Evolutionary conservation across 2,797 vertebrate genomes (phyloP).

Genomic region (Hydrophis major): DNA sequence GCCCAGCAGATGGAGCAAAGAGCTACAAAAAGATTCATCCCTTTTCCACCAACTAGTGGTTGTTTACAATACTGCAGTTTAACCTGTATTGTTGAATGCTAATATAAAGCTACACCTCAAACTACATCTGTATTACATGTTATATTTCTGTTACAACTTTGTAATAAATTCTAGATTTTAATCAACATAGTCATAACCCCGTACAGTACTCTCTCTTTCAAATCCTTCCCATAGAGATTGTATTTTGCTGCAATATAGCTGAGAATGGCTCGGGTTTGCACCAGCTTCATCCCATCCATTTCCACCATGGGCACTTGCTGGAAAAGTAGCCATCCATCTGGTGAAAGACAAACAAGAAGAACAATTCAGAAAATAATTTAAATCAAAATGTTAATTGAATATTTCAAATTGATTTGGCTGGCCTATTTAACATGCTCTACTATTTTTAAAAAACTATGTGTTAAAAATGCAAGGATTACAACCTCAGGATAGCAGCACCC

Average conservation of each 20-base stretch:
- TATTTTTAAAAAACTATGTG: not conserved
- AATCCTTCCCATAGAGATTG: constrained; percentile 76
- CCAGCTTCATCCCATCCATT: constrained; percentile 83
- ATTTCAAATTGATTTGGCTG: not conserved
- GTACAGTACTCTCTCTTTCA: constrained; percentile 78
- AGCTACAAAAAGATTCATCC: not conserved
- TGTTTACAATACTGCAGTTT: not conserved
- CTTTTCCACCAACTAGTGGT: not conserved
- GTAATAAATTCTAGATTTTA: not conserved
- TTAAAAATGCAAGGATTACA: not conserved
- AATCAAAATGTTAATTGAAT: not conserved
- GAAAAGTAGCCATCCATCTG: constrained; percentile 78
- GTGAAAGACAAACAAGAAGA: not conserved
- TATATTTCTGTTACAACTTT: not conserved
- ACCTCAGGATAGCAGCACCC: not conserved
- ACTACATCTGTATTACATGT: not conserved
- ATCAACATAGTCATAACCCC: constrained; percentile 1
- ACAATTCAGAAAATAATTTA: not conserved
- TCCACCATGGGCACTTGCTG: constrained; percentile 86
- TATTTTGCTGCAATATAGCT: constrained; percentile 83
- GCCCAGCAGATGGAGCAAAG: not conserved
- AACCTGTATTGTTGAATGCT: not conserved
- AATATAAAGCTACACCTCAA: not conserved
- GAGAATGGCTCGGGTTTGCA: constrained; percentile 81
- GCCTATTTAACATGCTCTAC: not conserved